Conservation (phyloP, 2,113 vertebrate species). For the Grammomys surdaster region DNA sequence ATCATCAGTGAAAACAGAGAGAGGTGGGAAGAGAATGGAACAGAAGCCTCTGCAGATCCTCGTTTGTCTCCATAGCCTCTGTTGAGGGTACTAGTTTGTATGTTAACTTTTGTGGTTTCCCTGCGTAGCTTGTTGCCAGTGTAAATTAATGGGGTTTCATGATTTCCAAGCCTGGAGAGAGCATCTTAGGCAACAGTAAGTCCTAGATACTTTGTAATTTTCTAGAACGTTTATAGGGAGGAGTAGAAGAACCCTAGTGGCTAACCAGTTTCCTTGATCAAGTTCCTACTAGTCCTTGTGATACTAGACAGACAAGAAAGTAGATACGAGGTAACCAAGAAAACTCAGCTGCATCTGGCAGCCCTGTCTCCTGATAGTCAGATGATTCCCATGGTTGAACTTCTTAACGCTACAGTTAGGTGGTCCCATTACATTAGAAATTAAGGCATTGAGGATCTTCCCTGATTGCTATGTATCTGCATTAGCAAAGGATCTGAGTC, state of each 20-base stretch:
- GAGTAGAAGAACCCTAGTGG: neutral
- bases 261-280: neutral
- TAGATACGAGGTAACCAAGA: neutral
- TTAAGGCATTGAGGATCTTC: neutral
- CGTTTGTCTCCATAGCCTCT: neutral
- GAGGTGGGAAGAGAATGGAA: neutral
- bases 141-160: no score
- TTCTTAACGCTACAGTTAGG: neutral
- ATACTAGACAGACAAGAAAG: neutral
- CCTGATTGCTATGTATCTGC: neutral
- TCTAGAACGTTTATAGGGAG: neutral
- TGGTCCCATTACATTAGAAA: neutral
- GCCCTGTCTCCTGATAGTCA: neutral
- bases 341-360: neutral
- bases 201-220: neutral
- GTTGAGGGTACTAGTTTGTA: neutral
- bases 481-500: neutral
- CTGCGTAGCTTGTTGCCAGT: neutral
- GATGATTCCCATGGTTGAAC: no score
- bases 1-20: neutral
- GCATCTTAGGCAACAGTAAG: neutral
- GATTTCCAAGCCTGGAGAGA: neutral
- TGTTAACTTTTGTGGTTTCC: neutral
- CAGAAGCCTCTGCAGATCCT: neutral
- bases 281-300: neutral